Conservation (phyloP, 2,888 invertebrate species). For the Malthinus flaveolus region DNA sequence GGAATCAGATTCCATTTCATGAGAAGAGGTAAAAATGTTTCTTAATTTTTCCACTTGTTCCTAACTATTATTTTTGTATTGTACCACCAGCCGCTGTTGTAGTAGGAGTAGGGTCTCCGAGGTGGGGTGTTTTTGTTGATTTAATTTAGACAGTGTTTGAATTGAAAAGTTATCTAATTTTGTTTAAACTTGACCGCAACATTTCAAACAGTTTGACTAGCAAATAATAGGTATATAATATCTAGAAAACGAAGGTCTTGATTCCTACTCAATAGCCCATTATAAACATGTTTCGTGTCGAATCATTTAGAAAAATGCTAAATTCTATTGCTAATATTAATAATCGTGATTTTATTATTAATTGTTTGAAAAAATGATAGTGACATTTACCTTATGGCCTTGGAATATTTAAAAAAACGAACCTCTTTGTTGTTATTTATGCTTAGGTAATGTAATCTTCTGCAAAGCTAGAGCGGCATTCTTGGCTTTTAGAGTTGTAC, state of each 20-base stretch:
- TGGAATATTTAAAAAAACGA: conserved; percentile 22
- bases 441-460: conserved; percentile 24
- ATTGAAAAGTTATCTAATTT: background rate
- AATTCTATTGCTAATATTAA: conserved; percentile 24
- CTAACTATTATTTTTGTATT: too few relatives aligned
- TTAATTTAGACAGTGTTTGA: too few relatives aligned
- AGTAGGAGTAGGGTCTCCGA: too few relatives aligned
- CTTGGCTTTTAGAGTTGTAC: conserved; percentile 9
- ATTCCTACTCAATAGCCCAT: conserved; percentile 11
- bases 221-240: conserved; percentile 9
- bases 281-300: conserved; percentile 19
- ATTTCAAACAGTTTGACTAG: conserved; percentile 6
- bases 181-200: conserved; percentile 10
- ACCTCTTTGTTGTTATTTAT: conserved; percentile 20
- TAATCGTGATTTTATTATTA: conserved; percentile 27
- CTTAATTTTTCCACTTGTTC: too few relatives aligned
- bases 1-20: too few relatives aligned
- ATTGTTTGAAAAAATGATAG: conserved; percentile 22
- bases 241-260: conserved; percentile 15
- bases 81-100: too few relatives aligned
- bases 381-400: conserved; percentile 25
- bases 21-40: too few relatives aligned
- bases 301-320: conserved; percentile 24
- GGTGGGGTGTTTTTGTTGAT: too few relatives aligned
- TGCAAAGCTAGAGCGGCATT: conserved; percentile 6